Evolutionary conservation across 2,113 vertebrate genomes (phyloP), one percentile per base, ranked within the genome.

Genomic region (Ivindomyrus marchei): DNA sequence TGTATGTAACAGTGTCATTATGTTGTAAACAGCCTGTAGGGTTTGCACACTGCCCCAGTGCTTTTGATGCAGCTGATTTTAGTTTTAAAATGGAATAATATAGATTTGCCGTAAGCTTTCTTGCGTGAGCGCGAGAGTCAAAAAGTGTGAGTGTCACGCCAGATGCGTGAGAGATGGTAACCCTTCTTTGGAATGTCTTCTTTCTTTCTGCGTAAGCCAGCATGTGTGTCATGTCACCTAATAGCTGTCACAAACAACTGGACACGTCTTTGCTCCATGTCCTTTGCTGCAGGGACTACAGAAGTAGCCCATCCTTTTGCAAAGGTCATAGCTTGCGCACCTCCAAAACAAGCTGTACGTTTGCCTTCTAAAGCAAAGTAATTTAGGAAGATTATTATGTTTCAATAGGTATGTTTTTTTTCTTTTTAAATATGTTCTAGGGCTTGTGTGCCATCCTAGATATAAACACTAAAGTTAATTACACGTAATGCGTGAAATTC

Each of bases 401-500:
- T 86, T 24, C 45, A 86, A 27, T 80, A 8, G 74, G 31, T 39
- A 15, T 86, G 84, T 86, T 86, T 45, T 27, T 50, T 86, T 42
- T 80, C 19, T 31, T 80, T 45, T 10, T 45, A 85, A 49, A 85
- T 17, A 85, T 85, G 46, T 85, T 85, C 24, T 49, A 47, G 45
- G 74, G 74, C 74, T 80, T 80, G 31, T 80, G 74, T 42, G 11
- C 84, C 42, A 86, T 86, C 9, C 84, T 27, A 19, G 45, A 50
- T 27, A 27, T 86, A 86, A 86, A n/a, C 84, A 47, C 45, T 86
- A 86, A 86, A 50, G 84, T 86, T 86, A 86, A 50, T 50, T 50
- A 50, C 84, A 50, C 2, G 17, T 85, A 47, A 47, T 47, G 83
- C 42, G 4, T 86, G 47, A 49, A 47, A 86, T 86, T 86, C 84